Base-by-base conservation (phyloP, 2,888 invertebrate species). In the Melangyna quadrimaculata region DNA sequence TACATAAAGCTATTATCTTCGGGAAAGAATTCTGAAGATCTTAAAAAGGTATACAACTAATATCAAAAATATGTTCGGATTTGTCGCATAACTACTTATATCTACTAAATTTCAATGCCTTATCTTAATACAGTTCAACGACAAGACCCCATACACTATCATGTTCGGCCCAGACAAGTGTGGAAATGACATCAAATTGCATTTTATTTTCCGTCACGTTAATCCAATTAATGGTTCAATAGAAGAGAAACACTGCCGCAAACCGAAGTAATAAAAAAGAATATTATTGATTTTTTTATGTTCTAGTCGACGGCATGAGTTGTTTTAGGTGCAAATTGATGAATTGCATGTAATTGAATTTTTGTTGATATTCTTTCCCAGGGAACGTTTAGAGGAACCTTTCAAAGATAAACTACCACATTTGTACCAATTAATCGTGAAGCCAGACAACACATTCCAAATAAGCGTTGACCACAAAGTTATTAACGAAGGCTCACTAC, bases 111-210 rank as follows among this genome's bases (percentile, higher is more conserved):
- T 78, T 67, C 59, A 48, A 78, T 70, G 59, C 53, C 51, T 71
- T 55, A 75, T 65, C 14, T n/a, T 88, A 29, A 19, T 65, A 32
- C 89, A 92, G 90, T 98, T 99, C 93, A 94, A 97, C 91, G 99
- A 99, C 93, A 98, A 98, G 93, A 98, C 99, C 0, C 96, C 98
- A 0, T 99, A 99, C 93, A 97, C 98, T 2, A 98, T 99, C 90
- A 99, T 99, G 99, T 99, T 99, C 93, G 99, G 99, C 0, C 99
- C 99, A 9, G 99, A 99, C 94, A 99, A 99, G 93, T 99, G 99
- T 93, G 99, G 99, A 87, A 97, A 96, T 90, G 98, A 98, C 92
- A 96, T 97, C 90, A 99, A 99, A 93, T 95, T 98, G 91, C 95
- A 95, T 91, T 95, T 95, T 91, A 99, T 99, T 92, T 98, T 99